Evolutionary conservation across 1,140 invertebrate species (phyloP), one percentile per base, ranked within the genome.

Genomic region (Limonius californicus): DNA sequence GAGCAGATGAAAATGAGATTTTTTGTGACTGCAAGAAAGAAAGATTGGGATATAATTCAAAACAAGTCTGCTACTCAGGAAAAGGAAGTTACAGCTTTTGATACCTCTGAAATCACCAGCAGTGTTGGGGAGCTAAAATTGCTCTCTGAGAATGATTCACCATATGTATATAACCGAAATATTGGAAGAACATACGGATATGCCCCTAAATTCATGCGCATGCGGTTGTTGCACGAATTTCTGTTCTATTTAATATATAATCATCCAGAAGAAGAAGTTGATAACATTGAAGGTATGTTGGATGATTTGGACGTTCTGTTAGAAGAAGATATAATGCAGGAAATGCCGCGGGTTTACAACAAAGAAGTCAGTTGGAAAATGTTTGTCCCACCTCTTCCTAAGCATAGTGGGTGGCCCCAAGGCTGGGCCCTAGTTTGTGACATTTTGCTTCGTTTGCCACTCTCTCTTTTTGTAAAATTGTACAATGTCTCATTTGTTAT

Each of bases 341-440:
- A 23, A 65, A 0, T 83, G 21, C 72, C 80, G 6, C 72, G 68
- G 4, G 74, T 85, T 64, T 87, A 84, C 54, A 74, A 68, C 9
- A 74, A 77, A 1, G 76, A 83, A 64, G 73, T 86, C 1, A 78
- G 75, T 64, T 91, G 88, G 89, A 87, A 85, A 75, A 90, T 87
- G 74, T 92, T 92, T 70, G 75, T 93, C 9, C 84, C 87, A 1
- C 85, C 88, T 0, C 69, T 92, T 35, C 87, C 85, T 0, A 70
- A 74, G 43, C 85, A 90, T 69, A 72, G 68, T 35, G 82, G 81
- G 35, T 89, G 83, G 76, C 77, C 80, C 0, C 32, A 73, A n/a
- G 90, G 91, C 15, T 93, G 90, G 89, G 80, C 83, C n/a, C 79
- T 89, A 43, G 80, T 92, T 65, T 83, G 83, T 62, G 91, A 94